These are phyloP conservation scores for Passer montanus DNA, from an alignment of 2,113 vertebrate genomes.

Conservation along the genomic window DNA sequence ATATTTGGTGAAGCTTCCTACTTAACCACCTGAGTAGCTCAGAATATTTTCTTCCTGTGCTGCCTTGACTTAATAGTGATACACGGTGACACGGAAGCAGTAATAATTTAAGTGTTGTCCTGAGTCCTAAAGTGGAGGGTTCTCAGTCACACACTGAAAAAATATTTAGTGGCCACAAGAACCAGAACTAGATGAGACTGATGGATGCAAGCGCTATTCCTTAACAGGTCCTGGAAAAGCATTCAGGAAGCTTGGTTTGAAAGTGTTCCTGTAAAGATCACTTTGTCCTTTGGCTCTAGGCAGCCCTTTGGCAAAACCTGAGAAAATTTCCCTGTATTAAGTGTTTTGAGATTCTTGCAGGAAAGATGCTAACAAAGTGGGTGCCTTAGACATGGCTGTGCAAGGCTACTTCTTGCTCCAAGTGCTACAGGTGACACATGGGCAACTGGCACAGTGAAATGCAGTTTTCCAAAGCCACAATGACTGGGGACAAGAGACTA, in stretches of 20 bases:
- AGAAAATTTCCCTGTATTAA: background rate
- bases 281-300: background rate
- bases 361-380: background rate
- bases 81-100: background rate
- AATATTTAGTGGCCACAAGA: background rate
- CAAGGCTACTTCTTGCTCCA: background rate
- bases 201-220: background rate
- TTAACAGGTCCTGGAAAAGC: background rate
- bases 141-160: background rate
- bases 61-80: background rate
- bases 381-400: background rate
- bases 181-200: background rate
- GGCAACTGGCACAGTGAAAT: background rate
- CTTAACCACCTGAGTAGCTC: background rate
- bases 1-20: background rate
- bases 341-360: background rate
- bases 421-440: rapidly evolving
- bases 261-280: background rate
- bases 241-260: conserved; percentile 11
- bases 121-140: background rate
- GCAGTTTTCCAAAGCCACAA: background rate
- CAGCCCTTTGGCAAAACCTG: background rate
- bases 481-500: background rate
- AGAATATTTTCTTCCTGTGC: background rate
- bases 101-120: background rate